Base-by-base conservation (phyloP, 2,797 vertebrate species). In the Pelochelys cantorii region DNA sequence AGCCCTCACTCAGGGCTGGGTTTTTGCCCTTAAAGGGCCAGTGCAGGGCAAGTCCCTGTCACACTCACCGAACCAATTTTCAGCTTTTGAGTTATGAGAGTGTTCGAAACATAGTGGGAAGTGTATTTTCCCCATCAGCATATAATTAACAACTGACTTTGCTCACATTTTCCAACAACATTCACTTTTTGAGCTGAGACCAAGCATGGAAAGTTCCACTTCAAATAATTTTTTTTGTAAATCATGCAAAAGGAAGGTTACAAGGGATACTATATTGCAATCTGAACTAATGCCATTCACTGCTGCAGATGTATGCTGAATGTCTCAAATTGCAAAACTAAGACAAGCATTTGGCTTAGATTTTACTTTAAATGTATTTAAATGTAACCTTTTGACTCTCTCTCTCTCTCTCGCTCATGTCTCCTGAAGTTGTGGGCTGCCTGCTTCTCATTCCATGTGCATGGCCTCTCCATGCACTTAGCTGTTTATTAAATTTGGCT, bases 321-420 rank as follows among this genome's bases (percentile, higher is more conserved):
- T 23, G 52, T 52, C 52, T 59, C 52, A 52, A 57, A 59, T 7
- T 85, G 56, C 34, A 34, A 71, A 82, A 55, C 13, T 56, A 77
- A 71, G 14, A 83, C 25, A 1, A 86, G 55, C 55, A 31, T 83
- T 65, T 93, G 81, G 17, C 18, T 54, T 78, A 85, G 12, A n/a
- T 6, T 79, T 56, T 77, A 62, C 48, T 92, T 92, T 80, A 74
- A 84, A 37, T 78, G 77, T 83, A 84, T 92, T 92, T 80, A 71
- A 84, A 37, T 78, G 77, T 85, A 84, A 53, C 25, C 79, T 90
- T 42, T 86, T 48, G 74, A 55, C 55, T 13, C 59, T 60, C 59
- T 59, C 56, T 56, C 55, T 57, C 56, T 55, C 22, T 59, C 23
- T 59, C 42, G 42, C 11, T 59, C 57, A 27, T 25, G 59, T 60